Evolutionary conservation across 1,140 invertebrate species (phyloP), one percentile per base, ranked within the genome.

Genomic region (Drosophila dunni): DNA sequence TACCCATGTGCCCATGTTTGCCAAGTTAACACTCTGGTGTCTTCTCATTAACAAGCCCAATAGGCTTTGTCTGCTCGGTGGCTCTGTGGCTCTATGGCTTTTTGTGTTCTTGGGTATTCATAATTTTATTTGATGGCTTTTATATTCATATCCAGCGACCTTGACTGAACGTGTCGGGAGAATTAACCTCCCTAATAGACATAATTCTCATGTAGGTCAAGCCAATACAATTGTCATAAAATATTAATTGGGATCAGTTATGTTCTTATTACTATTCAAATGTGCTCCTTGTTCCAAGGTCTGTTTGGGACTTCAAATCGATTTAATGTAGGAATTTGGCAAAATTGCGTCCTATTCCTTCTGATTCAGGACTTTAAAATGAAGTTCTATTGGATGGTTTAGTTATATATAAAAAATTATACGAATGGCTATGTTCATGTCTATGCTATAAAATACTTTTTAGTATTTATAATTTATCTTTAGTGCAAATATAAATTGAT

Each of bases 101-200:
- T 71, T 65, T 50, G 58, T 67, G 82, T 86, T 86, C 83, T 88
- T 79, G 79, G 83, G 63, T 73, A 86, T 86, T 86, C 79, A 90
- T 89, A 88, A 78, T 84, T 81, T 67, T 51, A 67, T 70, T 81
- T 71, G 45, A 81, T 76, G 48, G 50, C 24, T 51, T 79, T 81
- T 71, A 60, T 81, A 78, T 78, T 73, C 75, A 76, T 62, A 66
- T 61, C 34, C 40, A 81, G 34, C 44, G 65, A 17, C 79, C 73
- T 64, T 85, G 67, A 44, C 20, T 17, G 33, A 48, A 69, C 71
- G 67, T 75, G 65, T 64, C 36, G 13, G 33, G 45, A 50, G 44
- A 11, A 56, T 9, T 45, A 15, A 33, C 62, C 36, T 56, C n/a
- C 2, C 9, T 33, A 69, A 56, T 62, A 69, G 51, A 45, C 17